Percentiles rank a stretch among this genome's conserved stretches.
These are phyloP conservation scores for Tenualosa ilisha DNA, from an alignment of 2,797 vertebrate species.

Conservation along the genomic window DNA sequence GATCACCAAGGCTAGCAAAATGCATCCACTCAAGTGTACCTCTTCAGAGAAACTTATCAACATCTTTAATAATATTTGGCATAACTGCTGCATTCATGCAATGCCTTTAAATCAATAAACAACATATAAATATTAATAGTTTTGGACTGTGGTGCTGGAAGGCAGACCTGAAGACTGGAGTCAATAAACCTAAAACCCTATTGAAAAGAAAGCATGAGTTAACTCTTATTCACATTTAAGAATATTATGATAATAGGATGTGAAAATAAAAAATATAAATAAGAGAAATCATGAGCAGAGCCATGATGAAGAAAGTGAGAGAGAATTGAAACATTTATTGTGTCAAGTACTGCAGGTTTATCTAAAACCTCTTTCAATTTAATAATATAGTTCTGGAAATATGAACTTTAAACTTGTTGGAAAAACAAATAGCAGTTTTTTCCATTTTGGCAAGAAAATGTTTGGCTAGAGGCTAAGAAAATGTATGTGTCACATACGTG, in stretches of 20 bases:
- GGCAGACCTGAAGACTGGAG: slow-evolving; percentile 50
- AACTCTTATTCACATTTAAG: slow-evolving; percentile 56
- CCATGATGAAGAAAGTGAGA: not conserved
- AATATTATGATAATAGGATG: slow-evolving; percentile 53
- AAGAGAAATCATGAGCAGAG: not conserved
- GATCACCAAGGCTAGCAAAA: slow-evolving; percentile 55
- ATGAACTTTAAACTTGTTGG: not conserved
- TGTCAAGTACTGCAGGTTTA: not conserved
- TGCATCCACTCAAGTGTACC: slow-evolving; percentile 58
- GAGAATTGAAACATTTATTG: not conserved
- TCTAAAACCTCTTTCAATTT: not conserved
- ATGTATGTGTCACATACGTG: not conserved
- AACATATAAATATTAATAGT: slow-evolving; percentile 64
- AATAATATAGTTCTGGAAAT: not conserved
- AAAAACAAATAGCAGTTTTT: not conserved
- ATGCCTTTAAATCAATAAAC: slow-evolving; percentile 50
- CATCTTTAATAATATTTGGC: slow-evolving; percentile 56
- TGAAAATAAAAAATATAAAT: slow-evolving; percentile 1
- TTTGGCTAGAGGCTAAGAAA: not conserved
- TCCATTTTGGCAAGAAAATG: not conserved
- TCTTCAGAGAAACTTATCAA: slow-evolving; percentile 62
- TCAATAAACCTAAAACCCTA: slow-evolving; percentile 56
- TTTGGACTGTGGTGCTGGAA: slow-evolving; percentile 53
- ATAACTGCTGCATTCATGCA: slow-evolving; percentile 48
- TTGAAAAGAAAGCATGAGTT: slow-evolving; percentile 44